Base-by-base conservation (phyloP, 2,113 vertebrate genomes). In the Pterocles burchelli region DNA sequence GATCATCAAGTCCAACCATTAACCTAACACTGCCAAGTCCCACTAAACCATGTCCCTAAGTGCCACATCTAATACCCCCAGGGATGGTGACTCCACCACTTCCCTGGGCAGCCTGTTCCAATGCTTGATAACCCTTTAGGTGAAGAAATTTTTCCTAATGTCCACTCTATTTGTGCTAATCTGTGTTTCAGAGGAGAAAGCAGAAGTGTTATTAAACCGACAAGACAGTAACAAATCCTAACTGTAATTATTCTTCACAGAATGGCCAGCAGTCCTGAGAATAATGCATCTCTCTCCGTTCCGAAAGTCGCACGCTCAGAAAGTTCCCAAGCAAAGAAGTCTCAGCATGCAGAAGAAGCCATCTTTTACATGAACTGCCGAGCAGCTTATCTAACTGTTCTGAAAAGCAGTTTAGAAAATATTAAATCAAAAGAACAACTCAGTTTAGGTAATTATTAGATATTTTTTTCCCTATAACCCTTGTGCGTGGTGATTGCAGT, bases 361-460 rank as follows among this genome's bases (percentile, higher is more conserved):
- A 29, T 80, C 51, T 99, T 99, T 95, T 99, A 99, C 96, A 84
- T 77, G 81, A 98, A 98, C 48, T 99, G 99, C 96, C 98, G 99
- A 97, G 99, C 99, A 86, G 98, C 98, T 26, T 99, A 99, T 55
- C 96, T 99, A n/a, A 83, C 97, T 75, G 97, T 99, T 65, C 98
- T 99, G 34, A 98, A 97, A 96, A 99, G 99, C 93, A 99, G 99
- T 95, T 97, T 99, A 93, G 98, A 98, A 91, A 99, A 98, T 55
- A 99, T 99, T 95, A 92, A 98, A 75, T 99, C 98, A 10, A 99
- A 98, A 94, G 98, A 99, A 78, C 99, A 99, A 85, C 97, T 99
- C 49, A 97, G 95, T 96, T 97, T 98, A 67, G 99, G 99, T 99
- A 98, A 98, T 46, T 14, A 15, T 48, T 78, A 38, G 2, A 9